Evolutionary conservation across 2,113 vertebrate species (phyloP).

Genomic region (Cnemophilus loriae): DNA sequence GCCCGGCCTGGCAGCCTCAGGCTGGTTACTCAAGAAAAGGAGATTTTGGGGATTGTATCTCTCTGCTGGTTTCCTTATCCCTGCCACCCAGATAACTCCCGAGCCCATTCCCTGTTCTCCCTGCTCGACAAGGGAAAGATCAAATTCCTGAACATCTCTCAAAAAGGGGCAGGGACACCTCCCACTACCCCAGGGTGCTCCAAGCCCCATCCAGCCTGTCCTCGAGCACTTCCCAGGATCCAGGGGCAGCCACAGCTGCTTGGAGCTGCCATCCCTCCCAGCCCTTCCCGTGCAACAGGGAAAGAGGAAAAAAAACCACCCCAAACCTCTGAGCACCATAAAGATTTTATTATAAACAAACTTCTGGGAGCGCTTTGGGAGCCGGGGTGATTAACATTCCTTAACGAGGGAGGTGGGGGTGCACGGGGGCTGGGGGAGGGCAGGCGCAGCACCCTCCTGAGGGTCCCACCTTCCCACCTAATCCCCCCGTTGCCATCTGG

Average conservation of each 20-base stretch:
- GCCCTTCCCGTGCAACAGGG: background rate
- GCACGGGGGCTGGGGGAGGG: background rate
- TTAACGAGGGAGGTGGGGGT: background rate
- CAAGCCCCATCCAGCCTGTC: background rate
- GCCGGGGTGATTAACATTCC: background rate
- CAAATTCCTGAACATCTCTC: background rate
- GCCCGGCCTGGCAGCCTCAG: background rate
- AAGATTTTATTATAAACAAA: background rate
- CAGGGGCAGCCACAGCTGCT: background rate
- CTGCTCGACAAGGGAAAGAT: background rate
- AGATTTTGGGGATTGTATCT: background rate
- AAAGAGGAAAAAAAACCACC: background rate
- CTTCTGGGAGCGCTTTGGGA: background rate
- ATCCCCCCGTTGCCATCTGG: background rate
- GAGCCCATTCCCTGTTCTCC: background rate
- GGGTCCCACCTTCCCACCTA: background rate
- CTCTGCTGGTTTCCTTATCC: background rate
- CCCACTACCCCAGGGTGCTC: background rate
- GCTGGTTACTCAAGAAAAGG: background rate
- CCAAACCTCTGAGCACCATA: background rate
- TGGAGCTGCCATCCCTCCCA: background rate
- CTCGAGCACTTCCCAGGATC: fast-evolving
- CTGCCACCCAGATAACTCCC: background rate
- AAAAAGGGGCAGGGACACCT: background rate
- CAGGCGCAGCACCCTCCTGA: background rate